A percentile compares a stretch with the other conserved stretches of the same genome.
phyloP scores from a whole-genome alignment of 2,888 invertebrate genomes.

The Thymelicus lineola region DNA sequence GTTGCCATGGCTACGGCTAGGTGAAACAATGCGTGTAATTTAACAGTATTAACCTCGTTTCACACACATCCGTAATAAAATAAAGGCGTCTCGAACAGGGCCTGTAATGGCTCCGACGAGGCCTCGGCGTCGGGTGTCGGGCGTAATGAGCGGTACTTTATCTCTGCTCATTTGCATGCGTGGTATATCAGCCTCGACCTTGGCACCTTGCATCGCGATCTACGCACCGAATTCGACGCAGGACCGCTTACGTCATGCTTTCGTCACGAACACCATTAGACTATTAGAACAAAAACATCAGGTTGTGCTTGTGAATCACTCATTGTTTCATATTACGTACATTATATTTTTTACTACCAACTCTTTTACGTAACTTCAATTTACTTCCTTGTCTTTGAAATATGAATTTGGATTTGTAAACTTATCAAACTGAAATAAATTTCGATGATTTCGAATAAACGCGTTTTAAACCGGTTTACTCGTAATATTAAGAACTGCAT shows the following conservation, averaged over 20 bases:
- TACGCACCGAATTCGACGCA: constrained; percentile 60
- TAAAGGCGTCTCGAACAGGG: constrained; percentile 70
- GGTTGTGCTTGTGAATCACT: constrained; percentile 6
- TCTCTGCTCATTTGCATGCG: constrained; percentile 80
- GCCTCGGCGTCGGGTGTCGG: constrained; percentile 65
- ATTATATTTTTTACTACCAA: neutral
- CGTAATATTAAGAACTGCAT: too few relatives aligned
- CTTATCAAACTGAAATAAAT: neutral
- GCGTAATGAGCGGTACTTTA: constrained; percentile 80
- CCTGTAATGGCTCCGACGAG: constrained; percentile 67
- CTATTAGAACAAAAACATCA: constrained; percentile 26
- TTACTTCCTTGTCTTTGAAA: neutral
- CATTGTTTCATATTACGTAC: neutral
- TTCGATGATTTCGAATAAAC: neutral
- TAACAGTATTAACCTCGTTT: constrained; percentile 77
- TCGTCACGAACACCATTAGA: constrained; percentile 21
- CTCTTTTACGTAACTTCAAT: too few relatives aligned
- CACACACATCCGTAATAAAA: constrained; percentile 78
- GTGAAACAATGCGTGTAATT: constrained; percentile 78
- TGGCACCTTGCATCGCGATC: constrained; percentile 71
- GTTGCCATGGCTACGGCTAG: constrained; percentile 67
- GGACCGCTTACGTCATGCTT: constrained; percentile 57
- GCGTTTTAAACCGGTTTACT: too few relatives aligned
- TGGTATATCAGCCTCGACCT: constrained; percentile 77
- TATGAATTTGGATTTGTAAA: neutral